Base-by-base conservation (phyloP, 2,888 invertebrate genomes). In the Drosophila antonietae region DNA sequence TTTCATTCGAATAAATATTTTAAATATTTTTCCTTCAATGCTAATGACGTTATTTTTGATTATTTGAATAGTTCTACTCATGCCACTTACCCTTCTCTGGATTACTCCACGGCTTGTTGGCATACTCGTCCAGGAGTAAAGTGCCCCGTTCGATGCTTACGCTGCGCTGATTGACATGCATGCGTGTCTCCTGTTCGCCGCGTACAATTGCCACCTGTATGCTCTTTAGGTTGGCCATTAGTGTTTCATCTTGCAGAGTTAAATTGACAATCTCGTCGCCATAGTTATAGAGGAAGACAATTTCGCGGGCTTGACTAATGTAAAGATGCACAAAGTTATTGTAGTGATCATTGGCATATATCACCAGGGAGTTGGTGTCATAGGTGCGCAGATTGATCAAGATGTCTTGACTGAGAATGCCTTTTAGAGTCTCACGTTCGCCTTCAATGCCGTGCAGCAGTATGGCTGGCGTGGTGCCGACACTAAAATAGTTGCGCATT, bases 271-370 rank as follows among this genome's bases (percentile, higher is more conserved):
- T 97, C 93, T 95, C 95, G 86, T 96, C 95, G 77, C 95, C 96
- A 76, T 96, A 94, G 91, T 98, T 98, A 92, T 97, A 98, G 4
- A 97, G 93, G 89, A 97, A 97, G 49, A 97, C 95, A 31, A 98
- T 96, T 93, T 95, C 95, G 10, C 95, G 95, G 15, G 96, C 96
- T 72, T 96, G 95, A 76, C 96, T 95, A 72, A 98, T 95, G 92
- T 97, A 97, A 35, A 98, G 93, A 92, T 98, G 98, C 58, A 98
- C 95, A 92, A 98, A 98, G 92, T 98, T 98, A 91, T 98, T 98
- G 68, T 97, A 94, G 92, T 98, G 96, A 92, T 98, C 98, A 90
- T 98, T 97, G 39, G 97, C 97, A 90, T 98, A 98, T 9, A 98
- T 93, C 20, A 98, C 95, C 82, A 98, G 93, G 0, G 97, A 96